These are phyloP conservation scores for Trichosurus vulpecula DNA, from an alignment of 2,797 vertebrate genomes.

Conservation along the genomic window DNA sequence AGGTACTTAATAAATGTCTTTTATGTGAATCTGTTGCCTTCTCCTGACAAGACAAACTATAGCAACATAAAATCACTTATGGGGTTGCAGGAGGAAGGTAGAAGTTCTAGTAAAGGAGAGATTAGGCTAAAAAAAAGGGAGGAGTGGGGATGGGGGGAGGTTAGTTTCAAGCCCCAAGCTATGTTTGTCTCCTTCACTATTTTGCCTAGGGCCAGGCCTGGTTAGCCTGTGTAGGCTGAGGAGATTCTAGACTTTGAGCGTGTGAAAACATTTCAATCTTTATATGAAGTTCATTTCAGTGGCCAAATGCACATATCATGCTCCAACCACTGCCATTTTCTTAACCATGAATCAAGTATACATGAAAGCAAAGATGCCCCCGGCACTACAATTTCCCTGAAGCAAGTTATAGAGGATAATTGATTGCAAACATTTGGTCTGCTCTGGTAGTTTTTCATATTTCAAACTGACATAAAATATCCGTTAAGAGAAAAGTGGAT, in stretches of 20 bases:
- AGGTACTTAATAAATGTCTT: neutral
- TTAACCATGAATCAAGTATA: neutral
- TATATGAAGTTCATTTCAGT: slow-evolving; percentile 21
- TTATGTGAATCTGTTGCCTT: neutral
- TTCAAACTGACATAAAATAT: slow-evolving; percentile 14
- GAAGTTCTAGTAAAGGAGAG: neutral
- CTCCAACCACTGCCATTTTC: neutral
- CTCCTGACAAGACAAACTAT: slow-evolving; percentile 4
- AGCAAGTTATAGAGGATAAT: slow-evolving; percentile 41
- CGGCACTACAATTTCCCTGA: neutral
- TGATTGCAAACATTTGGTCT: slow-evolving; percentile 25
- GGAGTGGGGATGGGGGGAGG: neutral
- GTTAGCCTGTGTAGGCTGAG: slow-evolving; percentile 27
- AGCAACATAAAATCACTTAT: neutral
- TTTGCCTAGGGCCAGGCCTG: neutral
- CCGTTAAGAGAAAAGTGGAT: slow-evolving; percentile 29
- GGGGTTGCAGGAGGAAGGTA: neutral
- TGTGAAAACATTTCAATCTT: slow-evolving; percentile 42
- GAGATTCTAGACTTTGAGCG: slow-evolving; percentile 16
- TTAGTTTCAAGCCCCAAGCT: neutral
- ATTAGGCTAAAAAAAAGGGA: slow-evolving; percentile 7
- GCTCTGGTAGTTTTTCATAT: slow-evolving; percentile 33
- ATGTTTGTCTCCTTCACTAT: neutral
- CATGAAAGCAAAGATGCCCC: neutral
- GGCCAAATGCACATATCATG: slow-evolving; percentile 19